phyloP scores from a whole-genome alignment of 1,140 invertebrate genomes.

The Belonocnema kinseyi region DNA sequence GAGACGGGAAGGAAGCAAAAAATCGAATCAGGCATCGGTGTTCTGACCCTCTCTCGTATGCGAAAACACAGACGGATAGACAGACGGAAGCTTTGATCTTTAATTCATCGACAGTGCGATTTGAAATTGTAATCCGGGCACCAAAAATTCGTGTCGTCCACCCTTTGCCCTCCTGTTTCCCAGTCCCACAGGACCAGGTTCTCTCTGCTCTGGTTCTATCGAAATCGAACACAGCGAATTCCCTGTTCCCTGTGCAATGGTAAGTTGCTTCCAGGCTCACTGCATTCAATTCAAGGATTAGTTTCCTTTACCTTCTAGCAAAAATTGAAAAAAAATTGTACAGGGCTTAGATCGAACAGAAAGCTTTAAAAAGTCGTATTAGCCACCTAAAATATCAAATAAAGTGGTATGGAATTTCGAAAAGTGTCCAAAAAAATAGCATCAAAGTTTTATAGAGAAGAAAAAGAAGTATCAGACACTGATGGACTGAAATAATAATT shows the following conservation, averaged over 20 bases:
- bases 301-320: neutral
- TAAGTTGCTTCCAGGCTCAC: neutral
- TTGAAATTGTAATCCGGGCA: conserved; percentile 26
- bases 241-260: conserved; percentile 5
- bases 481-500: too few species aligned
- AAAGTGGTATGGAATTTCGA: too few species aligned
- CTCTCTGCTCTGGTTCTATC: neutral
- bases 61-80: conserved; percentile 24
- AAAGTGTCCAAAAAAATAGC: too few species aligned
- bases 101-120: conserved; percentile 25
- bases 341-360: too few species aligned
- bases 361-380: too few species aligned
- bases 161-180: neutral
- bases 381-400: too few species aligned
- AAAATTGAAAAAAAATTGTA: too few species aligned
- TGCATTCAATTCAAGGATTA: neutral
- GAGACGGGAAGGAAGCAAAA: conserved; percentile 27
- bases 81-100: conserved; percentile 1
- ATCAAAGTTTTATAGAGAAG: too few species aligned
- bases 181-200: neutral
- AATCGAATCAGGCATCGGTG: conserved; percentile 17
- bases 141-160: conserved; percentile 24
- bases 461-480: too few species aligned
- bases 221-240: conserved; percentile 1
- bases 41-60: conserved; percentile 20